Evolutionary conservation across 2,888 invertebrate species (phyloP), one percentile per base, ranked within the genome.

Genomic region (Caenorhabditis virilis): DNA sequence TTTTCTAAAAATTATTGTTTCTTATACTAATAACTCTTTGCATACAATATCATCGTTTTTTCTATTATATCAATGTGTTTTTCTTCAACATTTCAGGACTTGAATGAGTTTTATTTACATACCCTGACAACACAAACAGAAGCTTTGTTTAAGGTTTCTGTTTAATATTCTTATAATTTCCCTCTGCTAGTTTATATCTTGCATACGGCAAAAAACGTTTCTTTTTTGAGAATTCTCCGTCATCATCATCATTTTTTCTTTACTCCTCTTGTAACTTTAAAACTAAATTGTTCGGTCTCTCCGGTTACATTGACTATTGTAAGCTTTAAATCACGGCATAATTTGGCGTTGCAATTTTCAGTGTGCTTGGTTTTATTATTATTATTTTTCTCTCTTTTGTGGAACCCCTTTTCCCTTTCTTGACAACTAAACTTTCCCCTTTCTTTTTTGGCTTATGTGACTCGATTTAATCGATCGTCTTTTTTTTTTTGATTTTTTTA

Each of bases 401-500:
- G 9, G 5, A 36, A 36, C 36, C 7, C 36, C n/a, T n/a, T n/a
- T n/a, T 36, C 7, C 9, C n/a, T 42, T 2, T 27, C 27, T 27
- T 27, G 7, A 23, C 9, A 27, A 22, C 18, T 13, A 42, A 42
- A 42, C 11, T 23, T n/a, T 23, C 25, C 11, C 20, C 25, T 16
- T 50, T 45, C 18, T 61, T 61, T 53, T 54, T 23, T 43, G 55
- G 55, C 6, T 49, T 51, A 46, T 50, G 54, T 22, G 22, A 33
- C 20, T n/a, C n/a, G n/a, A n/a, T n/a, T n/a, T 30, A 13, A 30
- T 30, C 13, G 30, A 30, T 30, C 45, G 18, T 47, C 63, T 15
- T 26, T 56, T 57, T n/a, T n/a, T n/a, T n/a, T n/a, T n/a, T n/a
- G n/a, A n/a, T n/a, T n/a, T n/a, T n/a, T n/a, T n/a, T n/a, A n/a